phyloP scores from a whole-genome alignment of 1,140 invertebrate species.

The Zaprionus nigranus region DNA sequence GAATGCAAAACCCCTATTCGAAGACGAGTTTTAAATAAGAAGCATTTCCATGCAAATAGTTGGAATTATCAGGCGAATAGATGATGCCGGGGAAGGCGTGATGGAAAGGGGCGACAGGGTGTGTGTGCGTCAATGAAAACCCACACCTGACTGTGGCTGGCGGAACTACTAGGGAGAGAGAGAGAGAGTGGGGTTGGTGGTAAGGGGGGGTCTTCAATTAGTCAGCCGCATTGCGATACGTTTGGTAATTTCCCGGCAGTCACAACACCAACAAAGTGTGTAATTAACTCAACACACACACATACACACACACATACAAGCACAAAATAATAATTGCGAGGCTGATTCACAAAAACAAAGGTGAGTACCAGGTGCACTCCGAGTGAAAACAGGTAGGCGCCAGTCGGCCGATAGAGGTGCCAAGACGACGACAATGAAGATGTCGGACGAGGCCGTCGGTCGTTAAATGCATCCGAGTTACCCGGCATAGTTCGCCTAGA shows the following conservation, averaged over 20 bases:
- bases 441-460: constrained; percentile 14
- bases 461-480: constrained; percentile 28
- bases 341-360: constrained; percentile 35
- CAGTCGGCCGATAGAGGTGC: constrained; percentile 15
- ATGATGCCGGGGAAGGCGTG: not conserved
- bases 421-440: constrained; percentile 20
- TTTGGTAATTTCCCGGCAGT: constrained; percentile 46
- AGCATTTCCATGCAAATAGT: not conserved
- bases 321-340: constrained; percentile 29
- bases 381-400: constrained; percentile 31
- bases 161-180: not conserved
- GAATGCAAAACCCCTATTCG: constrained; percentile 16
- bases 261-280: constrained; percentile 34
- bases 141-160: constrained; percentile 13
- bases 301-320: not conserved
- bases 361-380: constrained; percentile 16
- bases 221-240: constrained; percentile 47
- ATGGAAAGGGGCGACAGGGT: not conserved
- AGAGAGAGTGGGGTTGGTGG: no score
- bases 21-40: constrained; percentile 7
- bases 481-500: not conserved
- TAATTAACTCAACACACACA: constrained; percentile 31
- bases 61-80: not conserved
- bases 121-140: constrained; percentile 7
- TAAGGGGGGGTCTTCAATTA: constrained; percentile 12